Conservation (phyloP, 2,797 vertebrate genomes). For the Sciurus vulgaris region DNA sequence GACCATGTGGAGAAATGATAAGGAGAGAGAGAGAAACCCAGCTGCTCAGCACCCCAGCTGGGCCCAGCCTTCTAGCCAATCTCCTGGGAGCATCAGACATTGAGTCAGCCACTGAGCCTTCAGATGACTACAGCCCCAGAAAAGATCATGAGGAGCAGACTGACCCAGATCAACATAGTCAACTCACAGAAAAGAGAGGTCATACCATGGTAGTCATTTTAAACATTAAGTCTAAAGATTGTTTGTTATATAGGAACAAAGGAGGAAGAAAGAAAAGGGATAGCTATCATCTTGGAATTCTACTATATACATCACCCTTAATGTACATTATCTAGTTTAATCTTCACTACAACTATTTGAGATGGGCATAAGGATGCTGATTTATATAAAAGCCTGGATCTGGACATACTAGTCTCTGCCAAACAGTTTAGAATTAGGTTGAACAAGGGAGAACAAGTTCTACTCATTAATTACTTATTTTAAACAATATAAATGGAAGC, state of each 20-base stretch:
- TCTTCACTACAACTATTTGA: neutral
- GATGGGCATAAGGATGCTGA: neutral
- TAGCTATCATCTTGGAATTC: neutral
- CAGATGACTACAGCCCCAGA: neutral
- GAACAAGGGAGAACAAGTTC: neutral
- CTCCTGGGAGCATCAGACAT: neutral
- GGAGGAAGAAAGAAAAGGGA: neutral
- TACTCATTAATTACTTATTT: slow-evolving; percentile 12
- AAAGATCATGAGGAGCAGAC: neutral
- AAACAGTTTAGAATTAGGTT: neutral
- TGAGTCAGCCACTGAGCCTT: neutral
- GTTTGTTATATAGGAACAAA: neutral
- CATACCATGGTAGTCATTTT: neutral
- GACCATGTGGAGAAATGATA: neutral
- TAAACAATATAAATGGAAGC: slow-evolving; percentile 26
- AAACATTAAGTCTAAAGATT: neutral
- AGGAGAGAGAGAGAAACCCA: neutral
- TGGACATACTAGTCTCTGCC: neutral
- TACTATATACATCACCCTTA: neutral
- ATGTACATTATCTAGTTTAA: neutral
- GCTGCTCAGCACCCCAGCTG: neutral
- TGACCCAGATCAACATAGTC: neutral
- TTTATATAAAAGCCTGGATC: neutral
- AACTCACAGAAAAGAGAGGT: neutral
- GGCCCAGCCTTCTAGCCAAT: neutral